Evolutionary conservation across 2,797 vertebrate species (phyloP), one percentile per base, ranked within the genome.

Genomic region (Notoglanidium macrostoma): DNA sequence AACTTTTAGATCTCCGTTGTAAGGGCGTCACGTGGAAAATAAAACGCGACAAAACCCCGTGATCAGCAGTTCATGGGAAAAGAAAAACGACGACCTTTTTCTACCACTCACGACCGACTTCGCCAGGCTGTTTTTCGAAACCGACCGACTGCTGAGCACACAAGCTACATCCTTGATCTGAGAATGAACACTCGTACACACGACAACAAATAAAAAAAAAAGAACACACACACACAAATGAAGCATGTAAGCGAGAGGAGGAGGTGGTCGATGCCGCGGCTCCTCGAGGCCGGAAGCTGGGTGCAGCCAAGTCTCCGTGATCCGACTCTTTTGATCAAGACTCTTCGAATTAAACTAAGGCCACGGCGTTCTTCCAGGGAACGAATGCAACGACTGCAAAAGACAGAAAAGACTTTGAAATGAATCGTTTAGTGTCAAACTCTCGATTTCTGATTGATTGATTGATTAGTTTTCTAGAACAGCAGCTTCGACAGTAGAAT

Each of bases 291-390:
- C 93, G 95, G 94, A 90, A 91, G 92, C 93, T 88, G 88, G 88
- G 93, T 92, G 93, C 91, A 92, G 85, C 92, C 90, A 92, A 92
- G 87, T 88, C 78, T 46, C 78, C 14, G 23, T 44, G 55, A 61
- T 80, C 32, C 78, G 21, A 77, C 17, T 32, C 12, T 0, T 54
- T 32, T 85, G 40, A 76, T 92, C 92, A 90, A 90, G 93, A 85
- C 93, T 89, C 92, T 94, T 94, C 92, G 87, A 91, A 89, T 92
- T 92, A 90, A 94, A 93, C 90, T 93, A 96, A 96, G 96, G 95
- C 96, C 95, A 96, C 95, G 91, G 93, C 92, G 91, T 93, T 94
- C 93, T 87, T 92, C 87, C 91, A 94, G 85, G 92, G 88, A 93
- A 86, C 76, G 90, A 94, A 93, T 8, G 11, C 74, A 51, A 51